A percentile compares a stretch with the other conserved stretches of the same genome.
These are phyloP conservation scores for Schizopygopsis malacanthus DNA, from an alignment of 2,797 vertebrate species.

Conservation along the genomic window DNA sequence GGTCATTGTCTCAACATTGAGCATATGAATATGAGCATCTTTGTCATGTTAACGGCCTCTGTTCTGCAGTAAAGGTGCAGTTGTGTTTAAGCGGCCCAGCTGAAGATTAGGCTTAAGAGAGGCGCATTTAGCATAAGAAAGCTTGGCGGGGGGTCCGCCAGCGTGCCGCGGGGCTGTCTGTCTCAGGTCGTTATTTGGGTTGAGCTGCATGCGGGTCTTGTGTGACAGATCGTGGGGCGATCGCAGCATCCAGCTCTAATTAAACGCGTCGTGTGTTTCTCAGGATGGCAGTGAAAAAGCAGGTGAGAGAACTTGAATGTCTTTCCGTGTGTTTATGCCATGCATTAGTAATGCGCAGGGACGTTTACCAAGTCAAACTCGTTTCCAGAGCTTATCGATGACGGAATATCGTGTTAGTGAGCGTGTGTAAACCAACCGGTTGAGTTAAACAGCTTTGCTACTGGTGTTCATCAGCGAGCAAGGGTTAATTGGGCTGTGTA, in stretches of 20 bases:
- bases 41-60: conserved; percentile 64
- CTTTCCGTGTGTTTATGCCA: conserved; percentile 71
- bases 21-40: conserved; percentile 56
- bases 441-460: conserved; percentile 29
- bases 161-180: conserved; percentile 53
- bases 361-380: conserved; percentile 13
- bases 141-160: conserved; percentile 64
- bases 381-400: neutral
- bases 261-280: conserved; percentile 74
- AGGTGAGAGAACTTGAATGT: conserved; percentile 68
- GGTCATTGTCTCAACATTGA: conserved; percentile 26
- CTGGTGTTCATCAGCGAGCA: conserved; percentile 50
- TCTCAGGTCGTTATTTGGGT: conserved; percentile 61
- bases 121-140: conserved; percentile 70
- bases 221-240: conserved; percentile 44
- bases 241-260: conserved; percentile 71
- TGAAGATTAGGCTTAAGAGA: conserved; percentile 70
- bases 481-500: conserved; percentile 77
- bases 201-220: conserved; percentile 46
- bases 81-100: conserved; percentile 65
- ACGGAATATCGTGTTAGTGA: neutral
- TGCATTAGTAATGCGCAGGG: conserved; percentile 70
- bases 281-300: conserved; percentile 69
- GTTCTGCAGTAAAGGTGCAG: conserved; percentile 60
- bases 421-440: neutral